A percentile compares a stretch with the other conserved stretches of the same genome.
phyloP scores from a whole-genome alignment of 2,888 invertebrate species.

The Spisula subtruncata region DNA sequence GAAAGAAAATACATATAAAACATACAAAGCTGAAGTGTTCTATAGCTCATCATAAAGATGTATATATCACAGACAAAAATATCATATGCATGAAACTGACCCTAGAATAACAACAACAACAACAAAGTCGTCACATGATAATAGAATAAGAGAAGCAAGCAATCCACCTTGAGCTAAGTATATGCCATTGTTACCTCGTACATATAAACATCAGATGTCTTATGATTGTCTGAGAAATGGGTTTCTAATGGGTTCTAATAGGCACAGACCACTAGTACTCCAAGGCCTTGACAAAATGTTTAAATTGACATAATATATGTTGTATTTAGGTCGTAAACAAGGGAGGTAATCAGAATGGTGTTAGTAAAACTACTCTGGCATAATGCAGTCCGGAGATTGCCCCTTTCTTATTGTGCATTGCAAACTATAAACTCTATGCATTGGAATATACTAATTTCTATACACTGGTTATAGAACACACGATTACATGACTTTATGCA shows the following conservation, averaged over 20 bases:
- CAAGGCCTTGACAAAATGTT: neutral
- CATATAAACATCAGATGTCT: too few relatives aligned
- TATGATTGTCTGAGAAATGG: too few relatives aligned
- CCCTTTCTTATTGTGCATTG: neutral
- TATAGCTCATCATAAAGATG: slow-evolving; percentile 7
- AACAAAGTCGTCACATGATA: neutral
- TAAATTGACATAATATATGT: too few relatives aligned
- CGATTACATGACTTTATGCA: slow-evolving; percentile 17
- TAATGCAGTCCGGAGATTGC: neutral
- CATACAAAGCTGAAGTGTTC: neutral
- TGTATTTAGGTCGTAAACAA: too few relatives aligned
- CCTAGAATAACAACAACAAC: neutral
- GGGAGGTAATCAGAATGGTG: too few relatives aligned
- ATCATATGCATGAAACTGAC: slow-evolving; percentile 21
- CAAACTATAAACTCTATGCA: neutral
- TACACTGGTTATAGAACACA: neutral
- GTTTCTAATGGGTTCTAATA: too few relatives aligned
- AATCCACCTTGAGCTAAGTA: neutral
- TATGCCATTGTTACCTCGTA: neutral
- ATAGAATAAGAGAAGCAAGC: neutral
- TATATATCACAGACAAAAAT: slow-evolving; percentile 27
- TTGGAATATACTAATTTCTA: neutral
- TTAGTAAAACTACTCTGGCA: neutral
- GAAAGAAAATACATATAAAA: slow-evolving; percentile 11
- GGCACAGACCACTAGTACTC: too few relatives aligned